Evolutionary conservation across 2,797 vertebrate species (phyloP).

Genomic region (Lemur catta): DNA sequence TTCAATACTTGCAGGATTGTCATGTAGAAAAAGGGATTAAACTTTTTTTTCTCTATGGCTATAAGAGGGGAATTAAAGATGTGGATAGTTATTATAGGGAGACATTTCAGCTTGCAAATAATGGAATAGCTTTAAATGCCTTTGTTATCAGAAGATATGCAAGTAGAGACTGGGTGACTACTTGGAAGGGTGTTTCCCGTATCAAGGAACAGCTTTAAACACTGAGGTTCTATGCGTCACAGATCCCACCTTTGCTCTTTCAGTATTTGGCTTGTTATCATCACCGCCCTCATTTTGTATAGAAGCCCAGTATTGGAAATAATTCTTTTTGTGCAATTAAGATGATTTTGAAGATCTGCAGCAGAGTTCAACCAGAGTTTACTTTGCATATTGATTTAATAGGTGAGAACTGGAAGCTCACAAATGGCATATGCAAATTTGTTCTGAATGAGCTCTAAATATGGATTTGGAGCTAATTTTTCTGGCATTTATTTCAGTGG

Average conservation of each 20-base stretch:
- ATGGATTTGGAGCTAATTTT: slow-evolving; percentile 17
- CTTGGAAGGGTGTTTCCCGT: background rate
- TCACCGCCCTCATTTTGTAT: background rate
- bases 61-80: background rate
- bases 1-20: background rate
- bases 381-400: slow-evolving; percentile 3
- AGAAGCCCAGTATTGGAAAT: background rate
- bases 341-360: background rate
- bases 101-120: background rate
- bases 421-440: slow-evolving; percentile 39
- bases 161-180: background rate
- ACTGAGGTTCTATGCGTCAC: background rate
- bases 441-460: slow-evolving; percentile 31
- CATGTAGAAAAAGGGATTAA: background rate
- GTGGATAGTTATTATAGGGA: background rate
- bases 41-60: background rate
- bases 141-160: background rate
- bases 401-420: slow-evolving; percentile 29
- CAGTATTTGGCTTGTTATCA: background rate
- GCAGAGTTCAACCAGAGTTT: slow-evolving; percentile 47
- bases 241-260: background rate
- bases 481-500: slow-evolving; percentile 28
- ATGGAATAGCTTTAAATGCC: background rate
- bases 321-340: background rate
- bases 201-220: background rate